Evolutionary conservation across 2,888 invertebrate species (phyloP).

Genomic region (Onthophagus sagittarius): DNA sequence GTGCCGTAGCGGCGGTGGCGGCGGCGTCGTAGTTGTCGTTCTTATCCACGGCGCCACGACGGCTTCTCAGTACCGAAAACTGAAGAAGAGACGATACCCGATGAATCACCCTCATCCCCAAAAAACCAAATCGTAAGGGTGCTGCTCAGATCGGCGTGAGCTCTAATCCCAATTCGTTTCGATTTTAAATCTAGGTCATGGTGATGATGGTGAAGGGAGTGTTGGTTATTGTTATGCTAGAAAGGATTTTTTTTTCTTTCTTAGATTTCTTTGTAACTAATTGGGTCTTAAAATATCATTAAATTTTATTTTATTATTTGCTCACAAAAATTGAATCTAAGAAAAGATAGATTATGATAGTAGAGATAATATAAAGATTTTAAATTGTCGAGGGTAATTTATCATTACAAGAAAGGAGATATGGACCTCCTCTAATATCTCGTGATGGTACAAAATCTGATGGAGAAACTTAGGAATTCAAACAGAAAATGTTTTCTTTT

Average conservation of each 20-base stretch:
- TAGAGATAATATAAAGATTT: too few species aligned
- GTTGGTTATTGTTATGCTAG: background rate
- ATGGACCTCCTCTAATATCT: too few species aligned
- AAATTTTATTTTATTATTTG: too few species aligned
- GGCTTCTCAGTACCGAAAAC: background rate
- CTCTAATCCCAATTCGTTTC: constrained; percentile 49
- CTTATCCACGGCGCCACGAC: background rate
- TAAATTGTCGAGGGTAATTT: too few species aligned
- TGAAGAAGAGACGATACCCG: constrained; percentile 18
- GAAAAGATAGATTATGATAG: too few species aligned
- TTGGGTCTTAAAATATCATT: background rate
- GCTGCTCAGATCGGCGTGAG: constrained; percentile 48
- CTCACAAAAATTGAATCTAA: too few species aligned
- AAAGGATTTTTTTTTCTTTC: background rate
- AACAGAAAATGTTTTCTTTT: too few species aligned
- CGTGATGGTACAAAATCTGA: too few species aligned
- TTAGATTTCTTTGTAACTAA: background rate
- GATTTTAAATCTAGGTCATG: constrained; percentile 48
- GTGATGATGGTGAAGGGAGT: background rate
- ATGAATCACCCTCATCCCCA: constrained; percentile 38
- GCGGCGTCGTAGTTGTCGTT: background rate
- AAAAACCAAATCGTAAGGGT: constrained; percentile 35
- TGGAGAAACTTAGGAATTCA: too few species aligned
- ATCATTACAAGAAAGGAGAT: too few species aligned
- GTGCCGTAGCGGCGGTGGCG: background rate